Percentiles rank a stretch among this genome's conserved stretches.
These are phyloP conservation scores for Ennomos fuscantarius DNA, from an alignment of 2,888 invertebrate genomes.

Conservation along the genomic window DNA sequence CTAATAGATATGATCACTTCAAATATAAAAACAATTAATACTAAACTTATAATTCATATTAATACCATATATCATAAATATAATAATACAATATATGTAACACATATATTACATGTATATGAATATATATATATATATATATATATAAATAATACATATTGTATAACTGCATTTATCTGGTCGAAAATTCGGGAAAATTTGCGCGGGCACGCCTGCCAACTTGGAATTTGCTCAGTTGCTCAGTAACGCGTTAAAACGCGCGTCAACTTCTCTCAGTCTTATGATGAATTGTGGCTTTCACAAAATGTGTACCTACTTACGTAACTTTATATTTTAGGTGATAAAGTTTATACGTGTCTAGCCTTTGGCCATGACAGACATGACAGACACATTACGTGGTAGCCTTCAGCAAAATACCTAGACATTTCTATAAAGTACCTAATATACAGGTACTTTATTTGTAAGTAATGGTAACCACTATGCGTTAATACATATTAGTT, in stretches of 20 bases:
- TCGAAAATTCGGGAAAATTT: constrained; percentile 62
- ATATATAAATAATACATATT: no score
- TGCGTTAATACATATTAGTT: no score
- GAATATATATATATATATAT: no score
- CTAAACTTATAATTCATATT: no score
- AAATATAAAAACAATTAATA: no score
- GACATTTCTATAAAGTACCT: not conserved
- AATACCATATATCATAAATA: no score
- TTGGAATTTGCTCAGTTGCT: constrained; percentile 64
- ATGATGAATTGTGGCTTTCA: constrained; percentile 30
- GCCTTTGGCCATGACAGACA: constrained; percentile 4
- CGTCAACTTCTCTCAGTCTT: constrained; percentile 53
- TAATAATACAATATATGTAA: no score
- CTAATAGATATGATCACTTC: no score
- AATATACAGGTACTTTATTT: not conserved
- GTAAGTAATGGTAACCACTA: no score
- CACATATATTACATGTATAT: no score
- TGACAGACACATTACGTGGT: not conserved
- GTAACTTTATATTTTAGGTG: constrained; percentile 17
- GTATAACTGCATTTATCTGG: constrained; percentile 47
- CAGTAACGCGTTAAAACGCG: constrained; percentile 61
- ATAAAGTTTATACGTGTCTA: constrained; percentile 23
- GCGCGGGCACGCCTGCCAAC: constrained; percentile 62
- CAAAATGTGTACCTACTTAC: constrained; percentile 10
- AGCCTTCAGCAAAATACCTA: no score